phyloP scores from a whole-genome alignment of 2,113 vertebrate genomes.

The Phainopepla nitens region DNA sequence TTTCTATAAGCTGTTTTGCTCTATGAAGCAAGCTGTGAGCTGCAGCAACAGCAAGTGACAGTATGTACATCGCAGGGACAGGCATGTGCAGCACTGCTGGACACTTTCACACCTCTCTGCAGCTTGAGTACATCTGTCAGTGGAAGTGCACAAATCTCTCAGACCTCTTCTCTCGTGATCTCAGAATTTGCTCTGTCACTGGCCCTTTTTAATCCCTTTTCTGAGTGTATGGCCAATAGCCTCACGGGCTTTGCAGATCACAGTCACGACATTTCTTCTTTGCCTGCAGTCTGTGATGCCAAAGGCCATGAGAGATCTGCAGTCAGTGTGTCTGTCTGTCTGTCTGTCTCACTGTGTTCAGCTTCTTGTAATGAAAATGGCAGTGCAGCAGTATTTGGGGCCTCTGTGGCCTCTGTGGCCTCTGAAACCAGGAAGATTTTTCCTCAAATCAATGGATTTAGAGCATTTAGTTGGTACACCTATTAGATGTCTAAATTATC shows the following conservation, averaged over 20 bases:
- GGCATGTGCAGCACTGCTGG: not conserved
- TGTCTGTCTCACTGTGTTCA: not conserved
- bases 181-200: not conserved
- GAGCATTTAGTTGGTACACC: not conserved
- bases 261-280: not conserved
- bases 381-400: not conserved
- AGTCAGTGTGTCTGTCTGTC: not conserved
- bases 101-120: not conserved
- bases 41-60: not conserved
- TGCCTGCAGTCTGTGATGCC: not conserved
- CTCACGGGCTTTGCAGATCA: not conserved
- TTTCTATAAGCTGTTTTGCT: not conserved
- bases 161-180: not conserved
- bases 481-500: not conserved
- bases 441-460: not conserved
- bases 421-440: not conserved
- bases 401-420: not conserved
- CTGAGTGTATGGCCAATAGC: not conserved
- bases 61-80: not conserved
- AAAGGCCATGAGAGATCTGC: not conserved
- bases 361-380: not conserved
- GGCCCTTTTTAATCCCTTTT: not conserved
- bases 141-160: not conserved
- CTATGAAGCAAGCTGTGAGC: not conserved
- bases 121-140: rapidly evolving